A percentile compares a stretch with the other conserved stretches of the same genome.
phyloP scores from a whole-genome alignment of 2,113 vertebrate species.

The Gallinago jamesoni region DNA sequence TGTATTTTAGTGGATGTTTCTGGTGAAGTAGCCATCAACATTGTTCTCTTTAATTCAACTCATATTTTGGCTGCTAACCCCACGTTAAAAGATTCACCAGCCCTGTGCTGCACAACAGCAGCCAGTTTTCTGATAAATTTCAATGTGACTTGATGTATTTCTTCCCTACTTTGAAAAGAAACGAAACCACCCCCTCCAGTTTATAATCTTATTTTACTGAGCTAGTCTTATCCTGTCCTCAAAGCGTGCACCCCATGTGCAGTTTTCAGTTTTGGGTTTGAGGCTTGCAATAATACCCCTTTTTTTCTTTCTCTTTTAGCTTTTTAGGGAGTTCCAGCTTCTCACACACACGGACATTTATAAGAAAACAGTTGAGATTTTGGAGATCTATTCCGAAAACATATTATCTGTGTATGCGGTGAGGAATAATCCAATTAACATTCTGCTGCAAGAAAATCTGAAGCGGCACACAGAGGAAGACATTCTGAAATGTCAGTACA shows the following conservation, averaged over 20 bases:
- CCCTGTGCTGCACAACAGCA: background rate
- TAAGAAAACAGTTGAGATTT: slow-evolving; percentile 70
- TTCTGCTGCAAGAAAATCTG: slow-evolving; percentile 65
- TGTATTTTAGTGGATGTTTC: background rate
- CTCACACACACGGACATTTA: slow-evolving; percentile 72
- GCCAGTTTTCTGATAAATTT: background rate
- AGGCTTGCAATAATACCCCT: background rate
- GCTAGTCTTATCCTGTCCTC: background rate
- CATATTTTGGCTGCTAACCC: background rate
- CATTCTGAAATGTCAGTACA: slow-evolving; percentile 65
- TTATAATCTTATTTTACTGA: background rate
- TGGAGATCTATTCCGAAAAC: slow-evolving; percentile 75
- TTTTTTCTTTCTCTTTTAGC: slow-evolving; percentile 40
- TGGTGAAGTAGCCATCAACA: background rate
- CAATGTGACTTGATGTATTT: background rate
- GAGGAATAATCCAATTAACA: slow-evolving; percentile 67
- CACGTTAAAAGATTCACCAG: background rate
- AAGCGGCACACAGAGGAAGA: slow-evolving; percentile 63
- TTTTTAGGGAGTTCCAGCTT: slow-evolving; percentile 76
- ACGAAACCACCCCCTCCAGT: background rate
- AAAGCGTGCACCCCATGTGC: background rate
- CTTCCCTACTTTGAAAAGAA: background rate
- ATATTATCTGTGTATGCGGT: slow-evolving; percentile 60
- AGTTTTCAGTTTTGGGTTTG: background rate
- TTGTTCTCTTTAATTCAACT: background rate